These are phyloP conservation scores for Psittacula echo DNA, from an alignment of 2,797 vertebrate genomes.

Conservation along the genomic window DNA sequence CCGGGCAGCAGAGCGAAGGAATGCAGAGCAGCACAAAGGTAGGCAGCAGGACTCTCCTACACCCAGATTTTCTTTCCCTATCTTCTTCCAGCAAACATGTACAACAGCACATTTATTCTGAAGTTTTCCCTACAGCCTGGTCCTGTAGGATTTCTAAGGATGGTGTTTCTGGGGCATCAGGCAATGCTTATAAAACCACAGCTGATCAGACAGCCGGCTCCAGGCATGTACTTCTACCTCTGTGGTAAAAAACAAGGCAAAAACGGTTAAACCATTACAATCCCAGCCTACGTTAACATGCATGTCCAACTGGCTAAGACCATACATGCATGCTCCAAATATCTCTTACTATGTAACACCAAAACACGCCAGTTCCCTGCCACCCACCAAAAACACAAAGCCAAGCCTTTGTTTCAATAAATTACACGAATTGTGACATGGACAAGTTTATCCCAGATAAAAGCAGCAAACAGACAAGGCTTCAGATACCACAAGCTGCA, in stretches of 20 bases:
- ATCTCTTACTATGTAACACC: not conserved
- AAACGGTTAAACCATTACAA: not conserved
- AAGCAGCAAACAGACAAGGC: not conserved
- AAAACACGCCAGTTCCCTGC: not conserved
- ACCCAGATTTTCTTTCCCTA: not conserved
- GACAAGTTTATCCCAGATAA: not conserved
- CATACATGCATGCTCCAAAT: rapidly evolving
- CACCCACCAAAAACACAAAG: not conserved
- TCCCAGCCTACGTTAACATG: rapidly evolving
- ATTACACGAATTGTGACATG: rapidly evolving
- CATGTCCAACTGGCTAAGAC: not conserved
- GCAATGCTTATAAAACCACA: not conserved
- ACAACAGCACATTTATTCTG: not conserved
- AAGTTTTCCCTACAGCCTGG: not conserved
- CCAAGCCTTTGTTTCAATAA: rapidly evolving
- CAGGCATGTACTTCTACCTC: rapidly evolving
- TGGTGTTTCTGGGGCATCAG: rapidly evolving
- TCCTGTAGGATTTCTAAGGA: not conserved
- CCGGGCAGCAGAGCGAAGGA: not conserved
- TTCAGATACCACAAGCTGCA: not conserved
- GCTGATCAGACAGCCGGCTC: not conserved
- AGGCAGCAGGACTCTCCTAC: not conserved
- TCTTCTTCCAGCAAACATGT: not conserved
- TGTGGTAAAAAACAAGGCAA: not conserved
- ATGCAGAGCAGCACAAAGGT: conserved; percentile 13